Conservation (phyloP, 2,113 vertebrate species). For the Baryphthengus martii region DNA sequence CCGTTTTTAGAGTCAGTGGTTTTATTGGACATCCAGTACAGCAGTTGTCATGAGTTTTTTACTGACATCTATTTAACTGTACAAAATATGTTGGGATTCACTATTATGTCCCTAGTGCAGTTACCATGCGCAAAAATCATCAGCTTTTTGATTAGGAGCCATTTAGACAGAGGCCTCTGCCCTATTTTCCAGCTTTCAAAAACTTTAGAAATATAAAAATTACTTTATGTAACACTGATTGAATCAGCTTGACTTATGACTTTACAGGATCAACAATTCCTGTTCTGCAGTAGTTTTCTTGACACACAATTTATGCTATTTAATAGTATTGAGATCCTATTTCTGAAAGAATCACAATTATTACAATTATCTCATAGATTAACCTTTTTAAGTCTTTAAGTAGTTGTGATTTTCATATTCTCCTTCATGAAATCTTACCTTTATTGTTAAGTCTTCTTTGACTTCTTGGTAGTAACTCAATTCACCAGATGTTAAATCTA, state of each 20-base stretch:
- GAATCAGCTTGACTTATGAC: background rate
- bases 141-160: background rate
- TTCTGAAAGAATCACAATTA: background rate
- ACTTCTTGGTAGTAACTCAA: background rate
- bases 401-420: background rate
- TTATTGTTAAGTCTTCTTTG: background rate
- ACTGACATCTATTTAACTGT: background rate
- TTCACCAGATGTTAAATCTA: background rate
- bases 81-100: background rate
- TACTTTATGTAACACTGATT: background rate
- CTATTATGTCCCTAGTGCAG: background rate
- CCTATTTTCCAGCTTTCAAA: background rate
- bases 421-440: background rate
- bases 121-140: background rate
- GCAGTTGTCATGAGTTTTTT: background rate
- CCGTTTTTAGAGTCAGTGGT: background rate
- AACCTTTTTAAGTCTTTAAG: background rate
- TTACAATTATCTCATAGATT: background rate
- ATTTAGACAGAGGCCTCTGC: background rate
- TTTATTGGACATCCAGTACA: background rate
- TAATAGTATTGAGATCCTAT: background rate
- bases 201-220: background rate
- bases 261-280: background rate
- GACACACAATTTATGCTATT: background rate
- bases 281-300: background rate